phyloP scores from a whole-genome alignment of 1,140 invertebrate genomes.

The Belonocnema kinseyi region DNA sequence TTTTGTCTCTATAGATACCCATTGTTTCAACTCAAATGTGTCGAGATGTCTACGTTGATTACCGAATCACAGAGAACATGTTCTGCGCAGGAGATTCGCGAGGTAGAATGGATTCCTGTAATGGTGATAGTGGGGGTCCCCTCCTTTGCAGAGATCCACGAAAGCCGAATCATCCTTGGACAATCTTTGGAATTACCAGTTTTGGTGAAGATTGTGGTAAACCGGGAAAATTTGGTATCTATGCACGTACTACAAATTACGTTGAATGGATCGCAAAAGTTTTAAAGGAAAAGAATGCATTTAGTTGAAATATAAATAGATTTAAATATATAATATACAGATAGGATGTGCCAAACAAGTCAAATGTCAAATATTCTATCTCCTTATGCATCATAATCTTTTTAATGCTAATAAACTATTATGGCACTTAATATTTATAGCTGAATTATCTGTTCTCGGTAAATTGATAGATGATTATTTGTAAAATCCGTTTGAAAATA shows the following conservation, averaged over 20 bases:
- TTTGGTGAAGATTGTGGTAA: constrained; percentile 96
- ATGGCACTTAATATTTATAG: no score
- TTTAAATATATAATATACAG: no score
- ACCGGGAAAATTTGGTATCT: constrained; percentile 93
- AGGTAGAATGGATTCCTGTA: constrained; percentile 88
- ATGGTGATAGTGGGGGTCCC: constrained; percentile 93
- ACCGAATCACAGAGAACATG: constrained; percentile 91
- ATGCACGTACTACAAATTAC: constrained; percentile 91
- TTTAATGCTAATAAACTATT: no score
- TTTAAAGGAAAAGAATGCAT: constrained; percentile 70
- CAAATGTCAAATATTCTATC: no score
- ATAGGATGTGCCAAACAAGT: no score
- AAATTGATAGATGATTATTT: no score
- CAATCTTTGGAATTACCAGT: constrained; percentile 93
- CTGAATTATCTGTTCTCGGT: no score
- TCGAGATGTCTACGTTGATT: constrained; percentile 85
- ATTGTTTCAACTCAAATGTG: constrained; percentile 87
- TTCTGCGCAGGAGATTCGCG: constrained; percentile 89
- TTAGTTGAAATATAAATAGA: neutral
- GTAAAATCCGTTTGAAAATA: no score
- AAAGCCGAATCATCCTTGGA: constrained; percentile 79
- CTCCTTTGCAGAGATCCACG: constrained; percentile 82
- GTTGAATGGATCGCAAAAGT: constrained; percentile 88
- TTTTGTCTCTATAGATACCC: constrained; percentile 79
- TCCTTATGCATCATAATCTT: no score